Evolutionary conservation across 2,888 invertebrate genomes (phyloP).

Genomic region (Eupithecia inturbata): DNA sequence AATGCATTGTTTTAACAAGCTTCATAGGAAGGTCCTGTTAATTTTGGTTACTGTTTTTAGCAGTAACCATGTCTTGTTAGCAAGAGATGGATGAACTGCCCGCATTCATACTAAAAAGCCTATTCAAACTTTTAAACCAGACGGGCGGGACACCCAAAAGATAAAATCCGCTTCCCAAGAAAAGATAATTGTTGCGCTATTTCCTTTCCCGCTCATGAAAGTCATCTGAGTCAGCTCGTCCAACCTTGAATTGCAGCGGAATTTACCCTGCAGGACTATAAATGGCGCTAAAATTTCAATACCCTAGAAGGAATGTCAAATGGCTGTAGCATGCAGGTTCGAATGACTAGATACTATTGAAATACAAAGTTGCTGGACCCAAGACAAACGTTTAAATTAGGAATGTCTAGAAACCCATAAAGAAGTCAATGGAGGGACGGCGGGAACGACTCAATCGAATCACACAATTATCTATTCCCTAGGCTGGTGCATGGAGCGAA

Average conservation of each 20-base stretch:
- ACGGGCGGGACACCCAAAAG: slow-evolving; percentile 56
- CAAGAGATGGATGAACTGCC: slow-evolving; percentile 70
- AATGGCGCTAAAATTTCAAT: slow-evolving; percentile 16
- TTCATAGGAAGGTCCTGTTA: neutral
- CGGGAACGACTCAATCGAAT: slow-evolving; percentile 39
- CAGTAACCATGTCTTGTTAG: slow-evolving; percentile 80
- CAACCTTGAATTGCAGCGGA: slow-evolving; percentile 53
- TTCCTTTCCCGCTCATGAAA: slow-evolving; percentile 62
- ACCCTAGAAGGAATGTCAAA: slow-evolving; percentile 11
- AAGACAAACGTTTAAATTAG: neutral
- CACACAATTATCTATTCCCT: slow-evolving; percentile 38
- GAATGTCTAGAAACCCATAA: slow-evolving; percentile 5
- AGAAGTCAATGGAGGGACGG: slow-evolving; percentile 45
- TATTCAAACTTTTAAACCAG: slow-evolving; percentile 63
- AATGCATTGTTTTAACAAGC: neutral
- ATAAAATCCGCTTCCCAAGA: slow-evolving; percentile 57
- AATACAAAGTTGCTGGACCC: slow-evolving; percentile 1
- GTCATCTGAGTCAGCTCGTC: slow-evolving; percentile 49
- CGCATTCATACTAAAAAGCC: slow-evolving; percentile 62
- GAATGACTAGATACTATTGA: neutral
- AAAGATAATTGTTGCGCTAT: slow-evolving; percentile 49
- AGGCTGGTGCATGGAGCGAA: slow-evolving; percentile 45
- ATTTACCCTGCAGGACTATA: slow-evolving; percentile 45
- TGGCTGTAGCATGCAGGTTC: neutral
- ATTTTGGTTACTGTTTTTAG: slow-evolving; percentile 70